phyloP scores from a whole-genome alignment of 1,140 invertebrate species.

The Caerostris darwini region DNA sequence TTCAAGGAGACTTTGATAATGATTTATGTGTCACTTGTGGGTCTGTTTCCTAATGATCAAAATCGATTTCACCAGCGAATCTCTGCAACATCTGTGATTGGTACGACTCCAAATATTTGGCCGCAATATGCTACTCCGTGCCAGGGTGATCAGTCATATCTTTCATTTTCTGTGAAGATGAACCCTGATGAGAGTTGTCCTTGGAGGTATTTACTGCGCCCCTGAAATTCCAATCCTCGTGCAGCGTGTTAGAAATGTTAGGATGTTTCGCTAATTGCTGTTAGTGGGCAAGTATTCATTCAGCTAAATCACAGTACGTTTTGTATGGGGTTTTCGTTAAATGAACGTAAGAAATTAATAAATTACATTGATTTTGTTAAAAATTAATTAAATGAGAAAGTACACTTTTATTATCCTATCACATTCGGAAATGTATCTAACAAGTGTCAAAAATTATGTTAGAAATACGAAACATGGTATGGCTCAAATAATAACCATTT shows the following conservation, averaged over 20 bases:
- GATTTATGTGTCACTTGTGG: conserved; percentile 48
- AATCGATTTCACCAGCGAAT: neutral
- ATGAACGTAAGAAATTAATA: too few species aligned
- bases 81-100: conserved; percentile 4
- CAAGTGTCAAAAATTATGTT: too few species aligned
- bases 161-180: conserved; percentile 24
- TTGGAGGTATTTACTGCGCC: neutral
- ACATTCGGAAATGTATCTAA: too few species aligned
- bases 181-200: neutral
- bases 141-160: conserved; percentile 5
- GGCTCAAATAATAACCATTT: too few species aligned
- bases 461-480: too few species aligned
- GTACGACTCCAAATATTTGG: conserved; percentile 8
- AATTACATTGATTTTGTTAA: too few species aligned
- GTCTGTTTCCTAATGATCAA: conserved; percentile 22
- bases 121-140: neutral
- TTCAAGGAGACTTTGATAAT: conserved; percentile 8
- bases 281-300: neutral
- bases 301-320: too few species aligned
- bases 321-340: too few species aligned
- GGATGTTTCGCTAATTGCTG: neutral
- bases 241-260: neutral
- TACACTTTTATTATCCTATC: too few species aligned
- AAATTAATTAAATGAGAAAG: too few species aligned
- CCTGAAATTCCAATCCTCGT: neutral